A percentile compares a stretch with the other conserved stretches of the same genome.
Conservation (phyloP, 2,888 invertebrate species). For the Calameuta pallipes region DNA sequence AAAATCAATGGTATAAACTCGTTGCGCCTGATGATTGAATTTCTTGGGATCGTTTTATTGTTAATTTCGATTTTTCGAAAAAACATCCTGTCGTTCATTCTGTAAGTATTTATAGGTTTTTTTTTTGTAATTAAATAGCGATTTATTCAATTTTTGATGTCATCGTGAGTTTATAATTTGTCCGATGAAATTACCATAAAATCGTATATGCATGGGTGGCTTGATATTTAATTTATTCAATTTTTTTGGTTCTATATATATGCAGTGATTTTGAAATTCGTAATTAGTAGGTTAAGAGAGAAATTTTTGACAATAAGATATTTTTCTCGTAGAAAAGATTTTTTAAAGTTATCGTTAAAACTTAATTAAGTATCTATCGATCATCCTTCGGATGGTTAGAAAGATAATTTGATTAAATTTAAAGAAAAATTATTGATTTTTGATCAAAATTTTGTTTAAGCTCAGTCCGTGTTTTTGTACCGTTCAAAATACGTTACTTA, state of each 20-base stretch:
- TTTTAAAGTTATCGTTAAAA: too few species aligned
- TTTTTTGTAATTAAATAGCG: background rate
- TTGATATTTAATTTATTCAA: background rate
- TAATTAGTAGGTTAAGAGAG: background rate
- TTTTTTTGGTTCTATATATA: background rate
- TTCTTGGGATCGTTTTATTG: background rate
- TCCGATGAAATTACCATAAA: background rate
- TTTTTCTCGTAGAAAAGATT: background rate
- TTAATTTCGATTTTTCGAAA: background rate
- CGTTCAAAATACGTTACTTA: background rate
- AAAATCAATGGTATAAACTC: background rate
- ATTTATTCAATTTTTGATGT: background rate
- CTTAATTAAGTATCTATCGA: too few species aligned
- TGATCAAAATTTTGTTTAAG: too few species aligned
- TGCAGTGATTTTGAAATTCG: background rate
- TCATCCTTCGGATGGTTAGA: too few species aligned
- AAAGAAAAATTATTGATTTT: too few species aligned
- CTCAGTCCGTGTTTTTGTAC: too few species aligned
- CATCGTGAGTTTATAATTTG: background rate
- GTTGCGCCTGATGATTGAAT: background rate
- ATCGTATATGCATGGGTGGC: background rate
- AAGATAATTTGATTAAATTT: too few species aligned
- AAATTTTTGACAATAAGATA: background rate
- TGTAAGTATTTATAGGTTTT: background rate
- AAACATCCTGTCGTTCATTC: background rate